Conservation (phyloP, 1,140 invertebrate genomes). For the Drosophila simulans region DNA sequence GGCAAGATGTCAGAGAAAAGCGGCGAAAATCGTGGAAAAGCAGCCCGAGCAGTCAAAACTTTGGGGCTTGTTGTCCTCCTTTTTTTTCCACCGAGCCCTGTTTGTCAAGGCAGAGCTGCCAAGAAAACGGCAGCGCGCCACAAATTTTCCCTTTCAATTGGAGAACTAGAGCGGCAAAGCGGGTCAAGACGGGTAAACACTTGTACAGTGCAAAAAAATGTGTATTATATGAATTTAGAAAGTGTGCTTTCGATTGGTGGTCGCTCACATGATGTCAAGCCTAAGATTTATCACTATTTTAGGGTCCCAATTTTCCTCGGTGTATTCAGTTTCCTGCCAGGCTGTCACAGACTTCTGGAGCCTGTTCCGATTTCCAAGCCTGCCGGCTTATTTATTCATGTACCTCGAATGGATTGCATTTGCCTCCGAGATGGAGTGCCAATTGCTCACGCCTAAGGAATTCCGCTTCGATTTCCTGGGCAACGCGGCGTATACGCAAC, state of each 20-base stretch:
- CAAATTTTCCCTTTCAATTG: slow-evolving; percentile 71
- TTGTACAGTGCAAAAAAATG: slow-evolving; percentile 4
- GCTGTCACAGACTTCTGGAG: slow-evolving; percentile 73
- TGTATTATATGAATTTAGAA: neutral
- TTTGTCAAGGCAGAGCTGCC: slow-evolving; percentile 75
- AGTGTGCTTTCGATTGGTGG: no score
- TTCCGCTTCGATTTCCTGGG: slow-evolving; percentile 44
- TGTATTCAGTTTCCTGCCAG: slow-evolving; percentile 2
- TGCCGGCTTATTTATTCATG: slow-evolving; percentile 53
- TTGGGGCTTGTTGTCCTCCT: slow-evolving; percentile 38
- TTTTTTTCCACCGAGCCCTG: slow-evolving; percentile 40
- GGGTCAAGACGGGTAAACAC: slow-evolving; percentile 11
- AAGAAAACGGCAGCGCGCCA: slow-evolving; percentile 63
- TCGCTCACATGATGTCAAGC: no score
- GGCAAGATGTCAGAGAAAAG: slow-evolving; percentile 5
- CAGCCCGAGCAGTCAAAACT: slow-evolving; percentile 63
- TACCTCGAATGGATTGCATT: slow-evolving; percentile 44
- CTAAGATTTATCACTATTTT: no score
- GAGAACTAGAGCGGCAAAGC: slow-evolving; percentile 58
- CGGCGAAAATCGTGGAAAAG: slow-evolving; percentile 8
- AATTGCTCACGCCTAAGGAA: slow-evolving; percentile 57
- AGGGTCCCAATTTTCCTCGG: neutral
- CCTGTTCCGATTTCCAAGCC: slow-evolving; percentile 26
- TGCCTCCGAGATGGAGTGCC: slow-evolving; percentile 57
- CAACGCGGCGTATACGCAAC: slow-evolving; percentile 60